Evolutionary conservation across 2,113 vertebrate genomes (phyloP).

Genomic region (Heloderma charlesbogerti): DNA sequence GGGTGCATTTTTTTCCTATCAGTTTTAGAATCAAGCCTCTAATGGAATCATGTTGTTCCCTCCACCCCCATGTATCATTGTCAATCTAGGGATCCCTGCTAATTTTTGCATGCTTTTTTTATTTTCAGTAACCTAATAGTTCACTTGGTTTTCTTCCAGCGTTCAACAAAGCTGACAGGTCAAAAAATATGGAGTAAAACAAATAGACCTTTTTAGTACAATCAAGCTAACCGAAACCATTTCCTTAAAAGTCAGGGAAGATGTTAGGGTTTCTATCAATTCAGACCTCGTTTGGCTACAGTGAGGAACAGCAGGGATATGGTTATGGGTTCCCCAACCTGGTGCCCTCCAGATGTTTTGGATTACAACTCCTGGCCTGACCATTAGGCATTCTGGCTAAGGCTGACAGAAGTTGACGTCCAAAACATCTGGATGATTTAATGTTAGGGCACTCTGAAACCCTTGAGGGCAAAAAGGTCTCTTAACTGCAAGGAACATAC

Average conservation of each 20-base stretch:
- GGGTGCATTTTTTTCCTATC: neutral
- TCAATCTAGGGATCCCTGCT: neutral
- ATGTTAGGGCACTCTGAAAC: neutral
- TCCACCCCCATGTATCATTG: neutral
- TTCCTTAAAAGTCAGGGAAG: constrained; percentile 30
- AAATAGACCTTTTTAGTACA: constrained; percentile 41
- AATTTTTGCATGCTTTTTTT: constrained; percentile 13
- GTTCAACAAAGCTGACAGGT: constrained; percentile 18
- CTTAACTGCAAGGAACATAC: neutral
- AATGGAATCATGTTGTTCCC: constrained; percentile 25
- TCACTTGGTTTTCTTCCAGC: constrained; percentile 25
- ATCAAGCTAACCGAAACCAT: constrained; percentile 51
- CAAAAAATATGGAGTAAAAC: constrained; percentile 33
- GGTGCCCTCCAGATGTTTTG: no score
- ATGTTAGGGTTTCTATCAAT: neutral
- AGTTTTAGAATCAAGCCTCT: constrained; percentile 31
- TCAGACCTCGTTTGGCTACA: neutral
- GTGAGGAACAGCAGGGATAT: neutral
- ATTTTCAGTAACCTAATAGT: constrained; percentile 34
- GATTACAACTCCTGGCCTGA: no score
- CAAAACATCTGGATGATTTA: neutral
- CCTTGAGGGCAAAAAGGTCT: neutral
- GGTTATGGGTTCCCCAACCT: no score
- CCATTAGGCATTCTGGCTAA: no score
- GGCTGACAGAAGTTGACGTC: no score